Conservation (phyloP, 2,113 vertebrate genomes). For the Australoheros scitulus region DNA sequence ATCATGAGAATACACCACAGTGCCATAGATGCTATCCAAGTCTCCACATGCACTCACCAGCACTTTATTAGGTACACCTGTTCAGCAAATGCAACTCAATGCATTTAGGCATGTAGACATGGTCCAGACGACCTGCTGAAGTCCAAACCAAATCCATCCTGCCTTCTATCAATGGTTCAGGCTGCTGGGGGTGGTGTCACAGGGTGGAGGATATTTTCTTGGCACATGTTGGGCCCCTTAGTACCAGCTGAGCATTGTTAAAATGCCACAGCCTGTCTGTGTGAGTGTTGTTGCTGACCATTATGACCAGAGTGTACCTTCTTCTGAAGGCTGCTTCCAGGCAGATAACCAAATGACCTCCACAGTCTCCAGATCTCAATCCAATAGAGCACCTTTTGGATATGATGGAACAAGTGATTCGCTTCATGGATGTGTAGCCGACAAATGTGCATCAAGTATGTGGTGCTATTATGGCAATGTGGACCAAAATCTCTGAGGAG, state of each 20-base stretch:
- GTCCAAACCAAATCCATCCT: neutral
- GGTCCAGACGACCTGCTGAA: neutral
- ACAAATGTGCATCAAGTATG: neutral
- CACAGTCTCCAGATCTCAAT: neutral
- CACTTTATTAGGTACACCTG: neutral
- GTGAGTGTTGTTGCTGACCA: neutral
- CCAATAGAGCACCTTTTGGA: neutral
- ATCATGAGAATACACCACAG: slow-evolving; percentile 5
- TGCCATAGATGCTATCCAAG: slow-evolving; percentile 11
- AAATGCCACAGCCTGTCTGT: neutral
- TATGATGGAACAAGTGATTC: neutral
- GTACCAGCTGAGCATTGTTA: neutral
- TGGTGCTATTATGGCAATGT: neutral
- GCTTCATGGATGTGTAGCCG: neutral
- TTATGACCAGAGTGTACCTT: neutral
- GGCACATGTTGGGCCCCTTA: neutral
- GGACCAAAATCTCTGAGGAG: neutral
- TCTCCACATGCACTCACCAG: neutral
- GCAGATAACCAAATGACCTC: neutral
- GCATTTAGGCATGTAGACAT: neutral
- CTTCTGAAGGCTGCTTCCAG: neutral
- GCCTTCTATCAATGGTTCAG: neutral
- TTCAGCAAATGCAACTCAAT: neutral
- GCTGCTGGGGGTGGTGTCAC: neutral
- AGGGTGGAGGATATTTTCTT: neutral